Conservation (phyloP, 2,888 invertebrate species). For the Scaeva pyrastri region DNA sequence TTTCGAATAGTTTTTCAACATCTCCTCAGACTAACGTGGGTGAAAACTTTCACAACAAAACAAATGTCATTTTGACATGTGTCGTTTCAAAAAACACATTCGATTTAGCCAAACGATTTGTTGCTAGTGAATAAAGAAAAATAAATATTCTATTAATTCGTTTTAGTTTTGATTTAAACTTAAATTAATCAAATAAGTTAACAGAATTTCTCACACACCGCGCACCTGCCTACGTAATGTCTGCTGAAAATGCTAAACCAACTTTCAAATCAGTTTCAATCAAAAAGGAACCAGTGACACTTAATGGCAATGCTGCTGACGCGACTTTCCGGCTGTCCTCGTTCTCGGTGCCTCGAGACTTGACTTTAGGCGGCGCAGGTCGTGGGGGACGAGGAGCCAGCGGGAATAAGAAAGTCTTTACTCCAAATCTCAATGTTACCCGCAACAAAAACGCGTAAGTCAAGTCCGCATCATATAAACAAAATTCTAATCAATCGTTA, state of each 20-base stretch:
- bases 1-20: too few species aligned
- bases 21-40: too few species aligned
- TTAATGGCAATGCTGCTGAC: constrained; percentile 78
- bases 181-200: not conserved
- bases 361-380: constrained; percentile 84
- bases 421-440: constrained; percentile 86
- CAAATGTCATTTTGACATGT: constrained; percentile 39
- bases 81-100: constrained; percentile 27
- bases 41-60: constrained; percentile 12
- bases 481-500: too few species aligned
- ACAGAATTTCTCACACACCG: not conserved
- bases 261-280: constrained; percentile 55
- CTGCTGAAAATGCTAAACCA: constrained; percentile 79
- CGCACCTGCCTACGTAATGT: constrained; percentile 63
- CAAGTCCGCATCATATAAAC: too few species aligned
- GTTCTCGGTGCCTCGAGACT: constrained; percentile 85
- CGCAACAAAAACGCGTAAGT: constrained; percentile 86
- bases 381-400: constrained; percentile 79
- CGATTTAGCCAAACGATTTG: constrained; percentile 25
- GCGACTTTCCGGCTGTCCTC: constrained; percentile 83
- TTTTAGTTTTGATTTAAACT: constrained; percentile 1
- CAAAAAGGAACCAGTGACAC: constrained; percentile 58
- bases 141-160: constrained; percentile 1
- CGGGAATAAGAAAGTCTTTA: constrained; percentile 86
- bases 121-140: constrained; percentile 13